Evolutionary conservation across 2,113 vertebrate genomes (phyloP).

Genomic region (Mus musculus): GRCm39 chr3:146835501-146836000

Average conservation of each 20-base stretch:
- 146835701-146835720: constrained; percentile 66
- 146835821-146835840: constrained; percentile 80
- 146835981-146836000: constrained; percentile 72
- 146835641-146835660: constrained; percentile 69
- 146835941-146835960: constrained; percentile 83
- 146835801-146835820: constrained; percentile 64
- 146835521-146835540: background rate
- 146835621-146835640: constrained; percentile 33
- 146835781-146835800: constrained; percentile 77
- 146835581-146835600: constrained; percentile 69
- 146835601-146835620: background rate
- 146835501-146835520: background rate
- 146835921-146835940: constrained; percentile 66
- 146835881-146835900: constrained; percentile 85
- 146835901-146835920: constrained; percentile 83
- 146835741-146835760: constrained; percentile 69
- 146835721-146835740: constrained; percentile 69
- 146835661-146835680: constrained; percentile 74
- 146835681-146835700: constrained; percentile 62
- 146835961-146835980: constrained; percentile 78
- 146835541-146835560: constrained; percentile 29
- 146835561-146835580: constrained; percentile 32
- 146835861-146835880: constrained; percentile 82
- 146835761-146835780: constrained; percentile 82
- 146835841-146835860: constrained; percentile 83